A percentile compares a stretch with the other conserved stretches of the same genome.
phyloP scores from a whole-genome alignment of 2,888 invertebrate genomes.

The Drosophila paracracens region DNA sequence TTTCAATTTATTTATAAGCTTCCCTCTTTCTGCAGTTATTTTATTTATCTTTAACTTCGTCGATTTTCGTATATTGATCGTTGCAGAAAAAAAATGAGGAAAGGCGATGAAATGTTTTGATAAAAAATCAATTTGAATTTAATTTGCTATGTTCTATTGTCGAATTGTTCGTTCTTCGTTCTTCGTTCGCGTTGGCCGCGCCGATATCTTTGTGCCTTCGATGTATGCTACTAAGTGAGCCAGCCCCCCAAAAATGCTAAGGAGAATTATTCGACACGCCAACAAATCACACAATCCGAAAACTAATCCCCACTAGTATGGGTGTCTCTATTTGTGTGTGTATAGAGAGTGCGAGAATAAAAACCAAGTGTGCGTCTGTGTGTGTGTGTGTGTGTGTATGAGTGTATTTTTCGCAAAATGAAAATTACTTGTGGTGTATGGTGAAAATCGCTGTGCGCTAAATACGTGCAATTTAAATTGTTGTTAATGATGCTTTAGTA shows the following conservation, averaged over 20 bases:
- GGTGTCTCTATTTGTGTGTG: constrained; percentile 11
- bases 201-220: constrained; percentile 77
- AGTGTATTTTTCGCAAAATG: constrained; percentile 32
- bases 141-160: constrained; percentile 63
- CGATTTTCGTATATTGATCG: constrained; percentile 45
- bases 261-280: constrained; percentile 48
- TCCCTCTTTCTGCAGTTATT: constrained; percentile 2
- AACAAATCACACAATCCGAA: constrained; percentile 44
- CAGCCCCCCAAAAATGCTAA: constrained; percentile 35
- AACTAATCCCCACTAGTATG: constrained; percentile 46
- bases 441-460: constrained; percentile 43
- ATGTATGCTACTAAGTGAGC: constrained; percentile 79
- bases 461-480: constrained; percentile 60
- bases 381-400: background rate
- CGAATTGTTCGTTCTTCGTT: constrained; percentile 72
- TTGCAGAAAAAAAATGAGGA: background rate
- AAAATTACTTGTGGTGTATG: constrained; percentile 44
- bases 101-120: background rate
- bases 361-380: background rate
- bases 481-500: constrained; percentile 59
- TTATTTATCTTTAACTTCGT: constrained; percentile 16
- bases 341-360: background rate
- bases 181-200: constrained; percentile 77
- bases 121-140: constrained; percentile 45
- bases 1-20: constrained; percentile 9